A percentile compares a stretch with the other conserved stretches of the same genome.
Conservation (phyloP, 2,113 vertebrate species). For the Donacobius atricapilla region DNA sequence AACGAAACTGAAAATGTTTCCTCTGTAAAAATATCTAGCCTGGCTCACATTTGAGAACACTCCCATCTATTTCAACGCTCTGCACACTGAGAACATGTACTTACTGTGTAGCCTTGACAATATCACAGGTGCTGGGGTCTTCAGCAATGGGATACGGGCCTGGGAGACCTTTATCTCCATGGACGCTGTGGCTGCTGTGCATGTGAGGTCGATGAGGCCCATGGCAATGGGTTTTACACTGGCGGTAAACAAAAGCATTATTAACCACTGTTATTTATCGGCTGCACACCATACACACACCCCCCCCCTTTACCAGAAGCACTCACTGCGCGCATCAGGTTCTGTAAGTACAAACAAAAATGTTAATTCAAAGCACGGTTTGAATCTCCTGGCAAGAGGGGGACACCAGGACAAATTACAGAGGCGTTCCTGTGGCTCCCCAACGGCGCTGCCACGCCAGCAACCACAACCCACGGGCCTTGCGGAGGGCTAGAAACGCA, state of each 20-base stretch:
- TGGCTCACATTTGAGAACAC: neutral
- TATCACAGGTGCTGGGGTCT: slow-evolving; percentile 89
- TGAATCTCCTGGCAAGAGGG: neutral
- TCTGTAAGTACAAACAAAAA: fast-evolving
- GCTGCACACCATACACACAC: neutral
- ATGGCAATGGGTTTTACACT: slow-evolving; percentile 75
- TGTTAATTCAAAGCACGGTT: neutral
- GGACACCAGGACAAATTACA: neutral
- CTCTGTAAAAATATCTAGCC: neutral
- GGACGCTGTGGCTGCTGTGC: slow-evolving; percentile 6
- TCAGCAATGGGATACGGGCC: slow-evolving; percentile 75
- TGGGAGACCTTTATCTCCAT: slow-evolving; percentile 61
- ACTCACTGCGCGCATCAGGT: fast-evolving
- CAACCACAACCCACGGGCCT: fast-evolving
- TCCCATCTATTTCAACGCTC: neutral
- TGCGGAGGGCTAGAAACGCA: neutral
- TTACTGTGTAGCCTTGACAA: slow-evolving; percentile 94
- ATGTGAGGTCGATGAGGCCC: slow-evolving; percentile 72
- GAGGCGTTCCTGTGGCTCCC: neutral
- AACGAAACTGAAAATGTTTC: fast-evolving
- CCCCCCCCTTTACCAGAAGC: neutral
- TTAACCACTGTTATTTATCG: neutral
- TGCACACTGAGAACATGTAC: neutral
- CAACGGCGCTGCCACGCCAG: fast-evolving
- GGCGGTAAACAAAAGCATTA: neutral